phyloP scores from a whole-genome alignment of 2,797 vertebrate species.

The Chaunax sp. region DNA sequence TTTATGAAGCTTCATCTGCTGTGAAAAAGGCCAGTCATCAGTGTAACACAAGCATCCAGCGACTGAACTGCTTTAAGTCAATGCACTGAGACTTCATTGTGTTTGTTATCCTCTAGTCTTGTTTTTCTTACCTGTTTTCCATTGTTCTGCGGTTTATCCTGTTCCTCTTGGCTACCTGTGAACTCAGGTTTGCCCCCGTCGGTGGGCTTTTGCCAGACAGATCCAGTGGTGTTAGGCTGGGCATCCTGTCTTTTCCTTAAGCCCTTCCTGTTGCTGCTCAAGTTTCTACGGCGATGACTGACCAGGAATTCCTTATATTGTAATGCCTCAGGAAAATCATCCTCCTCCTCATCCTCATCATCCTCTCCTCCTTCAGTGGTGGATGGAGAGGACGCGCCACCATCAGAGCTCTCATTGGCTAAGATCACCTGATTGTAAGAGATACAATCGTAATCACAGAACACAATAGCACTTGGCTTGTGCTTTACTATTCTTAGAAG shows the following conservation, averaged over 20 bases:
- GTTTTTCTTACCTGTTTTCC: conserved; percentile 58
- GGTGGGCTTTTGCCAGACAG: conserved; percentile 37
- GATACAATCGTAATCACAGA: conserved; percentile 62
- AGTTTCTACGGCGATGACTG: conserved; percentile 69
- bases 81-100: conserved; percentile 3
- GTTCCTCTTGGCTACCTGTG: conserved; percentile 48
- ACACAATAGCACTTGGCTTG: conserved; percentile 80
- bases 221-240: conserved; percentile 24
- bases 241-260: conserved; percentile 65
- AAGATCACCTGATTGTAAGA: conserved; percentile 35
- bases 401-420: conserved; percentile 57
- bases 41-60: background rate
- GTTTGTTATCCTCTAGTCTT: conserved; percentile 5
- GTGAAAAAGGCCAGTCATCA: too few relatives aligned
- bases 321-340: conserved; percentile 75
- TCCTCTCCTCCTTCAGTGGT: conserved; percentile 32
- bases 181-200: conserved; percentile 33
- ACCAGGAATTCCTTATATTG: conserved; percentile 77
- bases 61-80: background rate
- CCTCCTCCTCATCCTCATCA: conserved; percentile 64
- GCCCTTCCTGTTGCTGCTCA: conserved; percentile 73
- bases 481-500: conserved; percentile 81
- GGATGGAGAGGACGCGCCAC: conserved; percentile 62
- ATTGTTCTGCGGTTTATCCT: conserved; percentile 47
- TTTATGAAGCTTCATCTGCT: too few relatives aligned